phyloP scores from a whole-genome alignment of 1,140 invertebrate genomes.

The Meloidogyne exigua region DNA sequence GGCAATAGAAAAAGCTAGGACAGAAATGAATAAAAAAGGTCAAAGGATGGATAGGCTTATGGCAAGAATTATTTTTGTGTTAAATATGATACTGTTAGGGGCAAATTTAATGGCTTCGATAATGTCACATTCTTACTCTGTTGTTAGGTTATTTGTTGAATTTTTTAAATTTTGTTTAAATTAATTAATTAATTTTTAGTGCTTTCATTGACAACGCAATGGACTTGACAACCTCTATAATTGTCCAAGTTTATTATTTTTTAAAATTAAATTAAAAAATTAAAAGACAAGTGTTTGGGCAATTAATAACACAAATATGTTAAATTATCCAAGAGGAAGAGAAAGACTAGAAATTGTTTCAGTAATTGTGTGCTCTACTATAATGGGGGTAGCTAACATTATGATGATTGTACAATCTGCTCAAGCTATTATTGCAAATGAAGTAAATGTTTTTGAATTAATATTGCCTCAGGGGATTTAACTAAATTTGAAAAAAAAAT shows the following conservation, averaged over 20 bases:
- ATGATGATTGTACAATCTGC: constrained; percentile 50
- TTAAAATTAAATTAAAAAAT: not conserved
- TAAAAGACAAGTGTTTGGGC: constrained; percentile 39
- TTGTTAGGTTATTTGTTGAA: constrained; percentile 38
- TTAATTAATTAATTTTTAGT: constrained; percentile 30
- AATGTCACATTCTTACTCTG: constrained; percentile 49
- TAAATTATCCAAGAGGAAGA: constrained; percentile 49
- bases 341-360: constrained; percentile 46
- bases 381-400: constrained; percentile 38
- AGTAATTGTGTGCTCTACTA: constrained; percentile 32
- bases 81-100: constrained; percentile 43
- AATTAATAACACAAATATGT: constrained; percentile 51
- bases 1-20: not conserved
- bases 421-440: constrained; percentile 37
- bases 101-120: constrained; percentile 48
- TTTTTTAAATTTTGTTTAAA: constrained; percentile 2
- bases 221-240: constrained; percentile 34
- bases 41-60: constrained; percentile 28
- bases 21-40: constrained; percentile 17
- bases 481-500: too few species aligned
- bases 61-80: constrained; percentile 37
- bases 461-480: too few species aligned
- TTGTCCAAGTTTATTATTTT: constrained; percentile 4
- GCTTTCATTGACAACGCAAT: constrained; percentile 50
- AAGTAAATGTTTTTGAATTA: not conserved